Base-by-base conservation (phyloP, 2,888 invertebrate species). In the Tanypteryx hageni region DNA sequence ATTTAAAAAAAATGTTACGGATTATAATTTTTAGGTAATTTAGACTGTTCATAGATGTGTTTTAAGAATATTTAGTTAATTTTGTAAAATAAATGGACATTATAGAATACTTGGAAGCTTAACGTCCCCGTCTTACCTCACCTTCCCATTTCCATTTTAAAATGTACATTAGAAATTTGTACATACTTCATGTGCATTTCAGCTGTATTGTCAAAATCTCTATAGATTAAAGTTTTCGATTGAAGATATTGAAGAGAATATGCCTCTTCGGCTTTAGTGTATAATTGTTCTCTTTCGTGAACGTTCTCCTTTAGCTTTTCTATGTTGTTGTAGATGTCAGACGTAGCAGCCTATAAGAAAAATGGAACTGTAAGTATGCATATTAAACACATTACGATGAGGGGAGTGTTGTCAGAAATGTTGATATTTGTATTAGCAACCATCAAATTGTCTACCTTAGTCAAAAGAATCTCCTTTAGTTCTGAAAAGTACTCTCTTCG, bases 401-500 rank as follows among this genome's bases (percentile, higher is more conserved):
- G 0, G 11, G 16, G 16, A 7, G 64, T 7, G n/a, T 16, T 64
- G 64, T 11, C n/a, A 64, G 18, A 8, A 13, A 96, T 95, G 94
- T 95, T 95, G 93, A 95, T 95, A 95, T 95, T 95, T 76, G 95
- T 95, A 93, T 94, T 95, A 83, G 95, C 95, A 95, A 96, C 95
- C 94, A 58, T 95, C 94, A 93, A 94, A 94, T 82, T 95, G 94
- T 96, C 95, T 92, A 96, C 95, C 8, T 95, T 95, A 93, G 95
- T 95, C 95, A 95, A 95, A 14, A 96, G 95, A 93, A 96, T 96
- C n/a, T 94, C 94, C 58, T 96, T 95, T 92, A 96, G 95, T 92
- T 96, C 96, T 61, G 95, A 95, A 7, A 97, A 94, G 94, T 97
- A 97, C 13, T 96, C 95, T 93, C 96, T 95, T 91, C 96, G 95